phyloP scores from a whole-genome alignment of 2,888 invertebrate genomes.

The Chaitophorus viminalis region DNA sequence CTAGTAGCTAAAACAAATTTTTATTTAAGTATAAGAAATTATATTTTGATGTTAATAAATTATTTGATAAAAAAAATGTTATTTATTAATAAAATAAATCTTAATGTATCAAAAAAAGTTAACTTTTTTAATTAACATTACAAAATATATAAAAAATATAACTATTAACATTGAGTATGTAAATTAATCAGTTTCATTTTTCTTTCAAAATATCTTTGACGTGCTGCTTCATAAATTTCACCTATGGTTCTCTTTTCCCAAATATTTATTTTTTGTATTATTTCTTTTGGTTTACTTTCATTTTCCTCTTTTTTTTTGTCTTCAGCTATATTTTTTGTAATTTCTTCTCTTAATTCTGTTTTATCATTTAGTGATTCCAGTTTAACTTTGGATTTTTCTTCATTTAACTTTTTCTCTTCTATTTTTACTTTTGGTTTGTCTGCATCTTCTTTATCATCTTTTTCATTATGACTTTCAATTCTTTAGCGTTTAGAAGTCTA shows the following conservation, averaged over 20 bases:
- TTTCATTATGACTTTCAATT: neutral
- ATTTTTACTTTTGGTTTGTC: slow-evolving; percentile 43
- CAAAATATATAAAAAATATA: neutral
- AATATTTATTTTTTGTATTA: slow-evolving; percentile 75
- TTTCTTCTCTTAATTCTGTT: slow-evolving; percentile 62
- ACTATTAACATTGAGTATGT: neutral
- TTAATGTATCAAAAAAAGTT: neutral
- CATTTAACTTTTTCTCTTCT: slow-evolving; percentile 16
- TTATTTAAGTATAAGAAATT: slow-evolving; percentile 13
- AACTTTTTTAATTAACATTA: neutral
- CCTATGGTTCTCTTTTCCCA: slow-evolving; percentile 89
- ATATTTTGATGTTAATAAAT: slow-evolving; percentile 24
- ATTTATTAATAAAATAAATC: slow-evolving; percentile 33
- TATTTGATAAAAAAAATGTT: slow-evolving; percentile 2
- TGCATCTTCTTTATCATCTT: slow-evolving; percentile 33
- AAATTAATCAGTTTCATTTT: slow-evolving; percentile 69
- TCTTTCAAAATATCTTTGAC: slow-evolving; percentile 80
- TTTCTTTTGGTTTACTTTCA: slow-evolving; percentile 55
- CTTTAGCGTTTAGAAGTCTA: slow-evolving; percentile 16
- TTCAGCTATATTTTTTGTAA: slow-evolving; percentile 63
- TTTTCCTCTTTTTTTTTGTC: slow-evolving; percentile 64
- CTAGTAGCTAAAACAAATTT: neutral
- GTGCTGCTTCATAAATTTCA: slow-evolving; percentile 78
- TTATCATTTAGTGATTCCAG: slow-evolving; percentile 63
- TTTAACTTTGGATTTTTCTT: slow-evolving; percentile 60